Conservation (phyloP, 1,140 invertebrate genomes). For the Dinothrombium tinctorium region DNA sequence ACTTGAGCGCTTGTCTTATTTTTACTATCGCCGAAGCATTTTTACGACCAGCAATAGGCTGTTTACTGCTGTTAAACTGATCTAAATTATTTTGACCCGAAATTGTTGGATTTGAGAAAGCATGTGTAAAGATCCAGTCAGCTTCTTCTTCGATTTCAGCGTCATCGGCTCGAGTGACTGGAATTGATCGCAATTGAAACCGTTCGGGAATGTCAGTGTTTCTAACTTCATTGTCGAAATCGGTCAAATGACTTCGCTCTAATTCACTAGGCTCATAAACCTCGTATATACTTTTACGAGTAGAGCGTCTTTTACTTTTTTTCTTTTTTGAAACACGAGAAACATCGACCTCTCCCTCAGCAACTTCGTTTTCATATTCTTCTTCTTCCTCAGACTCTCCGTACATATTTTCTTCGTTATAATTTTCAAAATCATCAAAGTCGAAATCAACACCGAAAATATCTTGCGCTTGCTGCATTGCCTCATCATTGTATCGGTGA, state of each 20-base stretch:
- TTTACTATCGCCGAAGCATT: constrained; percentile 46
- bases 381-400: constrained; percentile 28
- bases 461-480: constrained; percentile 91
- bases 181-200: constrained; percentile 51
- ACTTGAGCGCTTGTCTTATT: constrained; percentile 78
- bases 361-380: constrained; percentile 26
- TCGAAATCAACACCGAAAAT: constrained; percentile 98
- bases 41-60: constrained; percentile 17
- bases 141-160: constrained; percentile 78
- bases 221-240: constrained; percentile 69
- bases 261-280: constrained; percentile 93
- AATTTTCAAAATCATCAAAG: constrained; percentile 53
- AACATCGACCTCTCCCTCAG: constrained; percentile 21
- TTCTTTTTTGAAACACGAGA: constrained; percentile 35
- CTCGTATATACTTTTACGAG: constrained; percentile 55
- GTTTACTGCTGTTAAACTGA: constrained; percentile 11
- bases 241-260: constrained; percentile 82
- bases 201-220: constrained; percentile 70
- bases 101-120: constrained; percentile 56
- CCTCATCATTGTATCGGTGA: constrained; percentile 61
- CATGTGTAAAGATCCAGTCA: constrained; percentile 89
- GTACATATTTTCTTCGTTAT: constrained; percentile 45
- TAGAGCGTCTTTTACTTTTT: constrained; percentile 44
- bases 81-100: constrained; percentile 32
- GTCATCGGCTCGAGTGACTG: constrained; percentile 44